These are phyloP conservation scores for Heptranchias perlo DNA, from an alignment of 2,113 vertebrate species.

Conservation along the genomic window DNA sequence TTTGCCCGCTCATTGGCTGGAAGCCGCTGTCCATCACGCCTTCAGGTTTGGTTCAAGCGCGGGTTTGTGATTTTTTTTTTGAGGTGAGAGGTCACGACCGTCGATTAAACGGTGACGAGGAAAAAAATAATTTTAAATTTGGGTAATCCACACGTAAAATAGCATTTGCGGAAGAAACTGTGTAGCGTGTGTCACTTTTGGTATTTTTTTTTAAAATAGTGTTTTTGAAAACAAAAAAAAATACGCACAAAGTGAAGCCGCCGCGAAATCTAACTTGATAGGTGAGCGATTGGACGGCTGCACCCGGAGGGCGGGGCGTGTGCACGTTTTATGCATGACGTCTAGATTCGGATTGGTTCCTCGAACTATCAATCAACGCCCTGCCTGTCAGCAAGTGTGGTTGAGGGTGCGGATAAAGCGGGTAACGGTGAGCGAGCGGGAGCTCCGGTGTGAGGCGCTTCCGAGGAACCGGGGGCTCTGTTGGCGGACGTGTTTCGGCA, in stretches of 20 bases:
- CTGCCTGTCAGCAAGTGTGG: not conserved
- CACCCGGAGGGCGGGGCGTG: not conserved
- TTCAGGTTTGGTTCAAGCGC: not conserved
- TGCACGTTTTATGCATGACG: fast-evolving
- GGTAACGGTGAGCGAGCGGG: not conserved
- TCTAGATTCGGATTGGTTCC: not conserved
- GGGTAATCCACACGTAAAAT: not conserved
- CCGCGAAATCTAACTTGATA: not conserved
- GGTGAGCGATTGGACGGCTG: not conserved
- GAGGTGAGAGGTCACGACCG: not conserved
- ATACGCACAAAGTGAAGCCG: not conserved
- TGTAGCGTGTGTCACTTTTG: not conserved
- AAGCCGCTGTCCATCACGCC: not conserved
- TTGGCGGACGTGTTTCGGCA: no score
- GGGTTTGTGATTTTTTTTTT: not conserved
- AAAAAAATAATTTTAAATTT: not conserved
- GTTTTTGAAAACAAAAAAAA: not conserved
- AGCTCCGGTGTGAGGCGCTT: no score
- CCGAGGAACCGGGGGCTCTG: no score
- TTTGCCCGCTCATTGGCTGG: not conserved
- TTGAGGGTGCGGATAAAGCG: not conserved
- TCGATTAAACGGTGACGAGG: not conserved
- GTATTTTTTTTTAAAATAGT: not conserved
- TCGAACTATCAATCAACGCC: not conserved
- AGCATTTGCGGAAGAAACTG: not conserved